Conservation (phyloP, 2,113 vertebrate species). For the Boleophthalmus pectinirostris region DNA sequence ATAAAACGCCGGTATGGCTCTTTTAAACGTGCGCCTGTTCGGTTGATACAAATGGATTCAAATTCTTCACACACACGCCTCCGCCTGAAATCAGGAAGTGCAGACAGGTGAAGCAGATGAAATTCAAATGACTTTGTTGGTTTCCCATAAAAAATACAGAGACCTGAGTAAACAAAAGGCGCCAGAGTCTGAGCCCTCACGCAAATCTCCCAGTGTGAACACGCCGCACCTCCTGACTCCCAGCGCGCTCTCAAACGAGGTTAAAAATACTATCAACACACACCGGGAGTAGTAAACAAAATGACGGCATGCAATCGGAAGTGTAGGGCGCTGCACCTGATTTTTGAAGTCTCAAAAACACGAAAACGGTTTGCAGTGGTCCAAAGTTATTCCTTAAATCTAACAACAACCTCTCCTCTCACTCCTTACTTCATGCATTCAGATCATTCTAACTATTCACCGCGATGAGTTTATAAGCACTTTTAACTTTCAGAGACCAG, state of each 20-base stretch:
- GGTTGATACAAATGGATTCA: conserved; percentile 17
- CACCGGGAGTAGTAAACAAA: neutral
- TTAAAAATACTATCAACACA: conserved; percentile 58
- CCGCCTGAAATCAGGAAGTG: conserved; percentile 32
- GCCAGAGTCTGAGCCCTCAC: conserved; percentile 57
- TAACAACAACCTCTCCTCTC: no score
- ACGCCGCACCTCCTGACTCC: conserved; percentile 62
- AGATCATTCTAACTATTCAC: no score
- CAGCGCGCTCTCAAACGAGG: conserved; percentile 50
- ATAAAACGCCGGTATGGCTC: no score
- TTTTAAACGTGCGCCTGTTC: conserved; percentile 5
- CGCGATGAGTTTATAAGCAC: no score
- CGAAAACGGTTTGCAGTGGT: no score
- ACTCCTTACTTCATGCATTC: no score
- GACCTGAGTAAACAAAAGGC: conserved; percentile 64
- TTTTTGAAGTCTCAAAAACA: no score
- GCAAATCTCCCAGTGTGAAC: conserved; percentile 69
- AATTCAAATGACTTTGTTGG: conserved; percentile 65
- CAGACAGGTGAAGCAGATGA: conserved; percentile 23
- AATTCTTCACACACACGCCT: conserved; percentile 1
- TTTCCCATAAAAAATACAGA: conserved; percentile 61
- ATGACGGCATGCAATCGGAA: no score
- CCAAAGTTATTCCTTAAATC: no score
- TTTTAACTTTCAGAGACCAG: no score
- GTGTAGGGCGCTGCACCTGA: no score